These are phyloP conservation scores for Sipha flava DNA, from an alignment of 1,140 invertebrate species.

Conservation along the genomic window DNA sequence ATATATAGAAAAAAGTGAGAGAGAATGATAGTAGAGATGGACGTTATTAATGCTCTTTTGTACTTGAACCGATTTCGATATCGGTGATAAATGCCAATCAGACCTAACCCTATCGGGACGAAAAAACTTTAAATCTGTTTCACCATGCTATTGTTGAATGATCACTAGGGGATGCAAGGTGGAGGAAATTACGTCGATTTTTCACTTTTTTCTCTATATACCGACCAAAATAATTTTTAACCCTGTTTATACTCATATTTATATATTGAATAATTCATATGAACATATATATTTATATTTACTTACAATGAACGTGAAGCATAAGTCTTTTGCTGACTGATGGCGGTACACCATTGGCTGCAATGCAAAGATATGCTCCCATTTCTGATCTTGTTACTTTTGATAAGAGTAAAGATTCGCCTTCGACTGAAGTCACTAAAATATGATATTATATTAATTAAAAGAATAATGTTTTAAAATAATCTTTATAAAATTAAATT, in stretches of 20 bases:
- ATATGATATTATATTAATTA: too few relatives aligned
- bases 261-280: background rate
- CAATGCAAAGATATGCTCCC: constrained; percentile 75
- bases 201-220: background rate
- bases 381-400: constrained; percentile 77
- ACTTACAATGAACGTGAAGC: constrained; percentile 78
- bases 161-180: background rate
- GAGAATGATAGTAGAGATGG: constrained; percentile 7
- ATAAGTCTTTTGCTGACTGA: constrained; percentile 73
- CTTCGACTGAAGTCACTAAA: constrained; percentile 58
- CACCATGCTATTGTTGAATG: background rate
- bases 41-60: constrained; percentile 29
- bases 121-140: constrained; percentile 32
- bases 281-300: background rate
- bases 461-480: too few relatives aligned
- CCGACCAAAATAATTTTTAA: background rate
- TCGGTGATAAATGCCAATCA: constrained; percentile 28
- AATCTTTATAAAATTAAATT: too few relatives aligned
- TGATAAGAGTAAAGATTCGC: constrained; percentile 63
- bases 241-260: background rate
- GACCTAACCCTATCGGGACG: constrained; percentile 20
- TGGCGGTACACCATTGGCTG: constrained; percentile 66
- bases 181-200: constrained; percentile 4
- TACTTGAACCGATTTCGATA: constrained; percentile 20
- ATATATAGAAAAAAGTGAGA: background rate